Evolutionary conservation across 2,888 invertebrate species (phyloP).

Genomic region (Amblyjoppa proteus): DNA sequence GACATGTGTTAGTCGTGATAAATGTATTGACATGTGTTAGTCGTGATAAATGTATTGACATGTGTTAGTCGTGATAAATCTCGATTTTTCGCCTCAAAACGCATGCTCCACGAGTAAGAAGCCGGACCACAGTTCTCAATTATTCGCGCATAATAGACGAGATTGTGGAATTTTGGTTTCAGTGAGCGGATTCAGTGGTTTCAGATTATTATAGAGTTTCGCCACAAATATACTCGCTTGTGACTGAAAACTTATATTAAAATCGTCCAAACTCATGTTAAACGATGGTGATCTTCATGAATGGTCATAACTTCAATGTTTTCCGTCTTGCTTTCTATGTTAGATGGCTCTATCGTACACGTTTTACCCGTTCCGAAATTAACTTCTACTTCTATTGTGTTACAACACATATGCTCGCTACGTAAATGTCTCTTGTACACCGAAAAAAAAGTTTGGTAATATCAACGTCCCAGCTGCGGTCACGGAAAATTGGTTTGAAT

Average conservation of each 20-base stretch:
- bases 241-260: neutral
- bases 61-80: too few species aligned
- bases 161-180: too few species aligned
- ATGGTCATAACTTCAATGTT: neutral
- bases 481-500: too few species aligned
- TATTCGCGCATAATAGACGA: too few species aligned
- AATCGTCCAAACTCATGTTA: neutral
- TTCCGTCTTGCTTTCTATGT: neutral
- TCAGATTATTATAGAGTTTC: neutral
- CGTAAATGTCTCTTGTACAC: neutral
- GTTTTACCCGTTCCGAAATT: neutral
- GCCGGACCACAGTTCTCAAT: too few species aligned
- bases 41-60: too few species aligned
- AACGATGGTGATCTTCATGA: neutral
- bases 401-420: neutral
- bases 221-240: neutral
- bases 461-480: too few species aligned
- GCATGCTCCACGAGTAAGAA: too few species aligned
- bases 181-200: neutral
- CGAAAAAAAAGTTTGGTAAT: too few species aligned
- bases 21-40: too few species aligned
- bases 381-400: neutral
- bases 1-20: too few species aligned
- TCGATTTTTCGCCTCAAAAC: too few species aligned
- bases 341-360: neutral